Base-by-base conservation (phyloP, 2,797 vertebrate species). In the Pipistrellus pygmaeus region DNA sequence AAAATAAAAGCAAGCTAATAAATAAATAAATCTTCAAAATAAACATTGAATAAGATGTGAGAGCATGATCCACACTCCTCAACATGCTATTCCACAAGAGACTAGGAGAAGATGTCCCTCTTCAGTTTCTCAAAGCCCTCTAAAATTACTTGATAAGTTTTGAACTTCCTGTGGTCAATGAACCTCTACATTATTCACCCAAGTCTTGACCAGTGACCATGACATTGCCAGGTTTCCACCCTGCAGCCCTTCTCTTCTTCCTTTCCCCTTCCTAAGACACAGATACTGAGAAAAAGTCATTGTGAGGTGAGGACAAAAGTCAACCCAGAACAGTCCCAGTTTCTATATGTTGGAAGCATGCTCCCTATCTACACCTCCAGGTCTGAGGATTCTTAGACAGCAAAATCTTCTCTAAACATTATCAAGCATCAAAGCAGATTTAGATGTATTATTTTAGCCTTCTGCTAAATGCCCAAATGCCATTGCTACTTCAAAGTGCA, bases 21-120 rank as follows among this genome's bases (percentile, higher is more conserved):
- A 62, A 30, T 60, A 62, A 14, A 30, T 27, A 66, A 68, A 71
- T 66, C 85, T 91, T 18, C 66, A 88, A 71, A 44, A 73, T 60
- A 46, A 25, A 35, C 55, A 4, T 80, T 84, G 57, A 89, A 94
- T 30, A 8, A 73, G 12, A 76, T 44, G 11, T 76, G 6, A 82
- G 38, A 48, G 21, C 38, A 7, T 9, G 6, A 69, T 13, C 17
- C 14, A 82, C 27, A 30, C 1, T 78, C 17, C 2, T 75, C 10
- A 35, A 0, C 7, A 2, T 68, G 23, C 8, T 46, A 0, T 15
- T 53, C 12, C 25, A 1, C 11, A 60, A 66, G 27, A 3, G 3
- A n/a, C 13, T 89, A 18, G 3, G 57, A 66, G 14, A 30, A 84
- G 51, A 44, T 30, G 1, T 38, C 27, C 44, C 11, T 21, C 46